Base-by-base conservation (phyloP, 2,797 vertebrate species). In the Gambelia wislizenii region DNA sequence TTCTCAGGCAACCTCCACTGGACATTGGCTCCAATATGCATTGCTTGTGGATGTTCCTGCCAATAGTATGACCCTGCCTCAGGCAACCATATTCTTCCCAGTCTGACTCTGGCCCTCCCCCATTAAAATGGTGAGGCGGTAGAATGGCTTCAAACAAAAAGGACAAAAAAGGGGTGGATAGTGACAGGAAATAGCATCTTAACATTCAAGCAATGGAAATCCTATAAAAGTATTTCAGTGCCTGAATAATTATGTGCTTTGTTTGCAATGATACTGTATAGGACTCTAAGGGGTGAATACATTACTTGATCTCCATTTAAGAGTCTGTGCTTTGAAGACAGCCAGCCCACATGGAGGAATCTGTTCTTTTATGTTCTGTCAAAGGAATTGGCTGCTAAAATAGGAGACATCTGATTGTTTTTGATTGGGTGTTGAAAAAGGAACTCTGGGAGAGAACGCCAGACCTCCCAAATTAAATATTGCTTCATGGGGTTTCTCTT, bases 271-370 rank as follows among this genome's bases (percentile, higher is more conserved):
- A 83, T 7, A 52, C 54, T 83, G 13, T 52, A 88, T 83, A n/a
- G 70, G 70, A 47, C 87, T 72, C 87, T 64, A 33, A 80, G 74
- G 80, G 87, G 80, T 74, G 52, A 76, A 70, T 30, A 76, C 80
- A 88, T 88, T 54, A 76, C 80, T 83, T 83, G 70, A 64, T 88
- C 83, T 83, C 87, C n/a, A 42, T 88, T 88, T 83, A 88, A 88
- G 87, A 64, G 44, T 64, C 80, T 83, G 44, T 67, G 80, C 56
- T 83, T 83, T 54, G 42, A 88, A 88, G 80, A 88, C 80, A 67
- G 80, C 87, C 67, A 70, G 87, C 87, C 80, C 80, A 52, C 54
- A 64, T 83, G 42, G 80, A 83, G 44, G 80, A 88, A 88, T 88
- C 80, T 67, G 39, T 83, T 52, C 42, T 83, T 88, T 88, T 83